Conservation (phyloP, 2,113 vertebrate genomes). For the Psophia crepitans region DNA sequence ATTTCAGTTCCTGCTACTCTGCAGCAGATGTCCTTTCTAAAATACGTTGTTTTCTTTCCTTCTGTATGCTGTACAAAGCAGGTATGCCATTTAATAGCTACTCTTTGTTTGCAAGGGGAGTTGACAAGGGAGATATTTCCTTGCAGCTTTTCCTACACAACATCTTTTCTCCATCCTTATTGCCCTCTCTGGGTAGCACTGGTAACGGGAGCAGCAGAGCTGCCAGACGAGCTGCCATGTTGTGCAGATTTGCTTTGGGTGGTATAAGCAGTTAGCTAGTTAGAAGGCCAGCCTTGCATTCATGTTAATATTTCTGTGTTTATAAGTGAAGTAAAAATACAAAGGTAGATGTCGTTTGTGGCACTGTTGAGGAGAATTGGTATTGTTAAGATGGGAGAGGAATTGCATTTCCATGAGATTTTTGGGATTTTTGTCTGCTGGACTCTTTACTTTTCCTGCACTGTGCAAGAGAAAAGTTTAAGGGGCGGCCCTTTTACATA, state of each 20-base stretch:
- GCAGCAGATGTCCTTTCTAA: background rate
- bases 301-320: background rate
- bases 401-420: background rate
- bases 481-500: background rate
- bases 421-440: background rate
- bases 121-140: background rate
- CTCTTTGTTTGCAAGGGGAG: background rate
- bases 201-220: background rate
- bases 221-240: background rate
- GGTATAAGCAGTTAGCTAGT: background rate
- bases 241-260: background rate
- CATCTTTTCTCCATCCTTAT: background rate
- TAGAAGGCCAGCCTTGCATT: background rate
- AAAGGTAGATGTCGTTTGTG: background rate
- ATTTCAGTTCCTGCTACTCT: background rate
- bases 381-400: background rate
- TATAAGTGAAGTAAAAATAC: background rate
- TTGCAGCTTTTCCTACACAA: background rate
- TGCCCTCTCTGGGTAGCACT: background rate
- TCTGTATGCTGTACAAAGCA: background rate
- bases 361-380: background rate
- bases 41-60: background rate
- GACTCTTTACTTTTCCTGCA: background rate
- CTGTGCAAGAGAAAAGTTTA: fast-evolving
- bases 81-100: background rate